Evolutionary conservation across 2,888 invertebrate species (phyloP), one percentile per base, ranked within the genome.

Genomic region (Lochmaea crataegi): DNA sequence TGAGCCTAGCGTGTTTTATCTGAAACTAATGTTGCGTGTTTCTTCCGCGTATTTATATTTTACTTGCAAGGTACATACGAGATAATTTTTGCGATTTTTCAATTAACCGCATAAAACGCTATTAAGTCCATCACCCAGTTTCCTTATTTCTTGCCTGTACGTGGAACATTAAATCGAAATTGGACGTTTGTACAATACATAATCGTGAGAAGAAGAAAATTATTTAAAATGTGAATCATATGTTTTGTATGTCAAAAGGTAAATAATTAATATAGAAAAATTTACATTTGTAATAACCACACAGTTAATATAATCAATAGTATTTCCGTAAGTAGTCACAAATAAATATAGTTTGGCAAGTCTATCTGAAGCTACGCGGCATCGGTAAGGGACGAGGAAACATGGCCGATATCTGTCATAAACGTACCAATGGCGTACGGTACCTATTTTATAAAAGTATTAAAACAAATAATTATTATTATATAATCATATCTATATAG

Each of bases 41-140:
- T 11, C 11, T 45, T 45, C 45, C 45, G 14, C 6, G 45, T 45
- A 45, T 11, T 45, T 14, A 45, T 45, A 45, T 45, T 45, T 45
- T 45, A 45, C 14, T 14, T 14, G 14, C 45, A 45, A 45, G 45
- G 56, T 18, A 56, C 12, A 14, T 18, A 5, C 56, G 12, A 12
- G 56, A 22, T 56, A 22, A 22, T 56, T 6, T 18, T 56, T 56
- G 18, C 56, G 9, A 56, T 56, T 56, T 56, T 56, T 56, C 11
- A 11, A 4, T 56, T 22, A 56, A 22, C 10, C 56, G 56, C 22
- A 22, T 11, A 9, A 56, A 22, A 56, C 18, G 22, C 56, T 18
- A 56, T 56, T 11, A 22, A 56, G 56, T 56, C 56, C 56, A 56
- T 56, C 56, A 56, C 56, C 56, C 56, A 56, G 56, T 56, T 56